phyloP scores from a whole-genome alignment of 2,888 invertebrate species.

The Horisme vitalbata region DNA sequence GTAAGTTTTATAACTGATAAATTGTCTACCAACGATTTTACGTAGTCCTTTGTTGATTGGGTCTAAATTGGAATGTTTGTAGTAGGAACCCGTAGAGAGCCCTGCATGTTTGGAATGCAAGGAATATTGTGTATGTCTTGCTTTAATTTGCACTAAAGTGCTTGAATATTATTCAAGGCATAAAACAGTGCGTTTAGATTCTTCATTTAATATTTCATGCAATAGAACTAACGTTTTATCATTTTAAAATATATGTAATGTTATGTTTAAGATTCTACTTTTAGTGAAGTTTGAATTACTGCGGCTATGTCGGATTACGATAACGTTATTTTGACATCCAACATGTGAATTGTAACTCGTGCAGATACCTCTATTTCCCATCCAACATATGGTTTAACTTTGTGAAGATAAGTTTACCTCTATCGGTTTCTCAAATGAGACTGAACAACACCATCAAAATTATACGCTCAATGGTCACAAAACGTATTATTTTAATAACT shows the following conservation, averaged over 20 bases:
- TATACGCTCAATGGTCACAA: too few relatives aligned
- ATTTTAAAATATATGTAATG: background rate
- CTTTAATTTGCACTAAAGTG: constrained; percentile 39
- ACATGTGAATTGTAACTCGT: too few relatives aligned
- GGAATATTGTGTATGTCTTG: constrained; percentile 44
- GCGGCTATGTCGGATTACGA: background rate
- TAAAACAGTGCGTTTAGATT: background rate
- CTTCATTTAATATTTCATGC: background rate
- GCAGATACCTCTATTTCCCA: too few relatives aligned
- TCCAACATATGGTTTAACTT: too few relatives aligned
- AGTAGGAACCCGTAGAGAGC: constrained; percentile 32
- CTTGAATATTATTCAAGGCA: constrained; percentile 25
- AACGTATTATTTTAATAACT: too few relatives aligned
- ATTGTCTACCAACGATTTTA: constrained; percentile 7
- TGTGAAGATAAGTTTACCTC: too few relatives aligned
- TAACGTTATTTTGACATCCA: too few relatives aligned
- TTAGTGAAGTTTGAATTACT: constrained; percentile 17
- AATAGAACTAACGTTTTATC: background rate
- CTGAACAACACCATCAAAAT: too few relatives aligned
- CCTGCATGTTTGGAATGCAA: constrained; percentile 59
- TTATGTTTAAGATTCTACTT: background rate
- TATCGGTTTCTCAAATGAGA: too few relatives aligned
- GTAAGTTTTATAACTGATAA: background rate
- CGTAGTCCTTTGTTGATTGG: constrained; percentile 20
- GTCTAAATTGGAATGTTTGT: constrained; percentile 37